phyloP scores from a whole-genome alignment of 2,888 invertebrate genomes.

The Rhingia campestris region DNA sequence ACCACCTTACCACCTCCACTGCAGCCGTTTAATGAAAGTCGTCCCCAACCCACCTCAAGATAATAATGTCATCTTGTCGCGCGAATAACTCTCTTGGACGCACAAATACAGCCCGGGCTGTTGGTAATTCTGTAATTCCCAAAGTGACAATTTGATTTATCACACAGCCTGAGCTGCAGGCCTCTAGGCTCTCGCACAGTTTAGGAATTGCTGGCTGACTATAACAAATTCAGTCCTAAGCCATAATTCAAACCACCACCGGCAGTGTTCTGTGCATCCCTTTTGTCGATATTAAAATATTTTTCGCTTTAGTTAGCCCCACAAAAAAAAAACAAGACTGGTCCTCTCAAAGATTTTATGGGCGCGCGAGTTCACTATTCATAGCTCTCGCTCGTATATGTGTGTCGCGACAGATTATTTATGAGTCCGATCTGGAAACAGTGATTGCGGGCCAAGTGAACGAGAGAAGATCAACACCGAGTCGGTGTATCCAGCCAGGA shows the following conservation, averaged over 20 bases:
- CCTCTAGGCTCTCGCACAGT: conserved; percentile 31
- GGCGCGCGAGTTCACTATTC: conserved; percentile 58
- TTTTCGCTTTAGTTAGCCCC: neutral
- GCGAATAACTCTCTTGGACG: conserved; percentile 22
- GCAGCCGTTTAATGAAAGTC: conserved; percentile 13
- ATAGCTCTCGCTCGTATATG: conserved; percentile 46
- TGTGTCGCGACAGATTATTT: conserved; percentile 73
- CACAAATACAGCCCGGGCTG: neutral
- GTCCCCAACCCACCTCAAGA: conserved; percentile 37
- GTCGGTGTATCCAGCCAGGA: neutral
- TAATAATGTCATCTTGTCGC: conserved; percentile 69
- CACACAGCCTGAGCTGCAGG: conserved; percentile 71
- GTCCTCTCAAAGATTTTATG: conserved; percentile 30
- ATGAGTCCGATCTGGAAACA: conserved; percentile 71
- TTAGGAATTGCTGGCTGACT: conserved; percentile 39
- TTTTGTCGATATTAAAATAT: conserved; percentile 64
- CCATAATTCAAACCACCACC: conserved; percentile 62
- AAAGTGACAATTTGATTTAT: conserved; percentile 82
- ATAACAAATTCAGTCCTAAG: conserved; percentile 49
- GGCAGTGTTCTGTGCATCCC: conserved; percentile 41
- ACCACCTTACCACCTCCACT: neutral
- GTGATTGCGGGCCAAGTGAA: conserved; percentile 66
- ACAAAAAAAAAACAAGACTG: conserved; percentile 28
- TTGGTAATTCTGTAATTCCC: conserved; percentile 31
- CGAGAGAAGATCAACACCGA: conserved; percentile 63